Evolutionary conservation across 1,140 invertebrate species (phyloP), one percentile per base, ranked within the genome.

Genomic region (Brachionus angularis): DNA sequence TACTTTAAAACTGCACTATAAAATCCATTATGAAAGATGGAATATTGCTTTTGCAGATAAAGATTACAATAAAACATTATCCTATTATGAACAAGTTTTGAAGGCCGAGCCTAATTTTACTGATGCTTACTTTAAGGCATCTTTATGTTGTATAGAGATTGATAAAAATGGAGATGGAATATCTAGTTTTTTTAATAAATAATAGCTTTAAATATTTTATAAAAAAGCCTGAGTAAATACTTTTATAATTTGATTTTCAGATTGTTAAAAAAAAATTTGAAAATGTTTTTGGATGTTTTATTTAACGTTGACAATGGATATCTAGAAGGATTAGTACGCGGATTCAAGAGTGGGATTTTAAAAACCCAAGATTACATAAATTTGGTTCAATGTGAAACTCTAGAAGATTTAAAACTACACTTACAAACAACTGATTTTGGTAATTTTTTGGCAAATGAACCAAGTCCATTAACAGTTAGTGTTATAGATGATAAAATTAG

Each of bases 241-340:
- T 25, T 36, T 14, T 39, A 23, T 14, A 14, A 23, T 36, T 39
- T 58, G 36, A 27, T 58, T 5, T 58, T 58, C 12, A 8, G 39
- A 12, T 23, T 21, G 12, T 3, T 5, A 39, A 14, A 39, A 14
- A 58, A 12, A 58, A 39, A 58, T 39, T 4, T 21, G 5, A 70
- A 46, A 44, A 53, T 92, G 90, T 87, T 88, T 61, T 34, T 75
- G 79, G 91, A 91, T 70, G 88, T 87, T 78, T 81, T 91, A 76
- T 99, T 99, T 80, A 99, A 99, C 81, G 91, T 98, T 74, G 94
- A 99, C 79, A 89, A 88, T 77, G 96, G 96, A 14, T 99, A 99
- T 82, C 84, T 99, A 76, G 96, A 99, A 83, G 96, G 94, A 42
- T 85, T 99, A 46, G 93, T 95, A 76, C 86, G 96, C 75, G 96